A percentile compares a stretch with the other conserved stretches of the same genome.
Evolutionary conservation across 1,140 invertebrate species (phyloP).

Genomic region (Antheraea mylitta): DNA sequence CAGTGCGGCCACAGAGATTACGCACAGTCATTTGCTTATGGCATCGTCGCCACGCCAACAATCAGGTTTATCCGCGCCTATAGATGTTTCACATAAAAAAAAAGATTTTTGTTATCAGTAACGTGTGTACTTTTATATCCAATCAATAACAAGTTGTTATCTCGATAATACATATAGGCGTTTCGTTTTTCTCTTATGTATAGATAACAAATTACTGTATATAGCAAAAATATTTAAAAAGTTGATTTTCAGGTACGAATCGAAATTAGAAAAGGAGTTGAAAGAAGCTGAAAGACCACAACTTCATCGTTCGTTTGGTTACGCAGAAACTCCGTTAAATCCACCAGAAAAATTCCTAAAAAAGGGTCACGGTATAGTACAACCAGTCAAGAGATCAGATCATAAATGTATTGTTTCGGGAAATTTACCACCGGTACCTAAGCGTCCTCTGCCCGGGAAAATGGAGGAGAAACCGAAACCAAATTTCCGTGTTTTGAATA

Average conservation of each 20-base stretch:
- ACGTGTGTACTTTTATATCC: too few relatives aligned
- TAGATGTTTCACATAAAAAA: too few relatives aligned
- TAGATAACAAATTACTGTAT: too few relatives aligned
- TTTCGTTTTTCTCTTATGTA: too few relatives aligned
- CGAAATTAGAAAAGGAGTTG: conserved; percentile 59
- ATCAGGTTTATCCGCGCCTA: too few relatives aligned
- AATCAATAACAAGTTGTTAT: too few relatives aligned
- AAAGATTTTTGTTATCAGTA: too few relatives aligned
- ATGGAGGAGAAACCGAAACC: conserved; percentile 39
- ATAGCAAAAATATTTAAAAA: neutral
- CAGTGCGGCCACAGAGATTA: too few relatives aligned
- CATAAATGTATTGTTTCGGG: conserved; percentile 65
- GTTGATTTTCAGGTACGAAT: conserved; percentile 51
- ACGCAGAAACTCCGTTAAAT: conserved; percentile 77
- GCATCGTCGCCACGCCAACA: too few relatives aligned
- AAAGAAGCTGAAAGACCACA: conserved; percentile 57
- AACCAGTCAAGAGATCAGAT: conserved; percentile 68
- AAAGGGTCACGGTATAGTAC: conserved; percentile 78
- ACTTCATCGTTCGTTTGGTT: conserved; percentile 80
- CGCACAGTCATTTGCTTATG: too few relatives aligned
- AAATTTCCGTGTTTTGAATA: conserved; percentile 81
- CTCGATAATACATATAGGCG: too few relatives aligned
- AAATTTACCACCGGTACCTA: conserved; percentile 73
- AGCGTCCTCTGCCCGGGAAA: conserved; percentile 43
- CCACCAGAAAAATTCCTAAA: conserved; percentile 80